Percentiles rank a stretch among this genome's conserved stretches.
Conservation (phyloP, 2,797 vertebrate species). For the Malacoraja senta region DNA sequence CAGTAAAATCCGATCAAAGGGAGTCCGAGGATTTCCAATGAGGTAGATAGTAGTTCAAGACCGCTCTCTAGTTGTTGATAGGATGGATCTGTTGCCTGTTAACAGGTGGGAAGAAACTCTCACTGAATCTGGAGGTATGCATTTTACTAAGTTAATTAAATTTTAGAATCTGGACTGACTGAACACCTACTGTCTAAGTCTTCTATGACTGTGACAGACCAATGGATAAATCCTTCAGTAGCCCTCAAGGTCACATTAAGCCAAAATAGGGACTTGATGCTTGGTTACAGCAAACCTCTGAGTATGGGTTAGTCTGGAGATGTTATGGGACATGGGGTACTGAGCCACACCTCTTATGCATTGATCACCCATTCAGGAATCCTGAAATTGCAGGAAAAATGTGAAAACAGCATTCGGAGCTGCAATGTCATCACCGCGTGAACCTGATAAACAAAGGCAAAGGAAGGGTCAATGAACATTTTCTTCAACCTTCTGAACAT, state of each 20-base stretch:
- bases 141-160: too few species aligned
- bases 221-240: too few species aligned
- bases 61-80: too few species aligned
- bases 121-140: too few species aligned
- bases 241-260: background rate
- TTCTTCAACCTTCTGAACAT: background rate
- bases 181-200: too few species aligned
- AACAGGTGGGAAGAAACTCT: too few species aligned
- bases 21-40: too few species aligned
- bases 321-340: background rate
- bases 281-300: background rate
- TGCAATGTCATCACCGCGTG: background rate
- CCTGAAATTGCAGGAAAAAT: background rate
- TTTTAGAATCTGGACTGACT: too few species aligned
- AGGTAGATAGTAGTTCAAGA: too few species aligned
- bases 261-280: background rate
- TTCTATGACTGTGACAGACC: too few species aligned
- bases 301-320: background rate
- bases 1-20: too few species aligned
- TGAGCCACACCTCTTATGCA: background rate
- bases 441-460: background rate
- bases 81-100: too few species aligned
- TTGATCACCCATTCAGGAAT: background rate
- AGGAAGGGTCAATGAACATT: background rate
- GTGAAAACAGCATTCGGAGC: background rate